A percentile compares a stretch with the other conserved stretches of the same genome.
Conservation (phyloP, 2,888 invertebrate species). For the Drosophila vallismaia region DNA sequence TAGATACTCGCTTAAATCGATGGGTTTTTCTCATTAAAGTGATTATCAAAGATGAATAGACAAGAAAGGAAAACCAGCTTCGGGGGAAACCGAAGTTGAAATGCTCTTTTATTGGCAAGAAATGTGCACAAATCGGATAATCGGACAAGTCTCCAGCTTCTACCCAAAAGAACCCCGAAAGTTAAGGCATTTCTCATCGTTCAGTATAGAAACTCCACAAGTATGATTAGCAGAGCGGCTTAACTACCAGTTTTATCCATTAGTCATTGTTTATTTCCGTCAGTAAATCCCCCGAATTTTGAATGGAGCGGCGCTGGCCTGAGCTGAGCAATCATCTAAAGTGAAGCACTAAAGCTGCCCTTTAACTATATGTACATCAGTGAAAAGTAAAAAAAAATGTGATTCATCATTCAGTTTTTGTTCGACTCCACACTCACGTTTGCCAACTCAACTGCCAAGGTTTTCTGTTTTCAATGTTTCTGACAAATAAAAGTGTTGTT, state of each 20-base stretch:
- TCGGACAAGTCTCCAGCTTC: too few species aligned
- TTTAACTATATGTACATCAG: not conserved
- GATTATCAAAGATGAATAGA: not conserved
- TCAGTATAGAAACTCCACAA: too few species aligned
- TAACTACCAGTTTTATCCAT: not conserved
- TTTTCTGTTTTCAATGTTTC: not conserved
- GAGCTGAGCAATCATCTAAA: not conserved
- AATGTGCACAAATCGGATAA: too few species aligned
- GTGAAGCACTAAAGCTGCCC: not conserved
- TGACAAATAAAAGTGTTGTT: not conserved
- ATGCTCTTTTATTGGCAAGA: not conserved
- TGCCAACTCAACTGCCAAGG: conserved; percentile 14
- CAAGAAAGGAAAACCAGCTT: not conserved
- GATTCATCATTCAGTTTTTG: conserved; percentile 1
- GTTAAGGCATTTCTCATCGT: too few species aligned
- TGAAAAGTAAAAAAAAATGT: not conserved
- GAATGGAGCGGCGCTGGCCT: not conserved
- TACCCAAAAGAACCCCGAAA: too few species aligned
- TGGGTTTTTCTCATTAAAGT: too few species aligned
- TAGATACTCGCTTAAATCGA: too few species aligned
- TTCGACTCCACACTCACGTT: conserved; percentile 3
- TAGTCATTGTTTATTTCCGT: conserved; percentile 2
- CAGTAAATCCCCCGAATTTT: conserved; percentile 1
- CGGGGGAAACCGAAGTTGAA: not conserved
- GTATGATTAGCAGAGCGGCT: not conserved